These are phyloP conservation scores for Nasonovia ribisnigri DNA, from an alignment of 2,888 invertebrate species.

Conservation along the genomic window DNA sequence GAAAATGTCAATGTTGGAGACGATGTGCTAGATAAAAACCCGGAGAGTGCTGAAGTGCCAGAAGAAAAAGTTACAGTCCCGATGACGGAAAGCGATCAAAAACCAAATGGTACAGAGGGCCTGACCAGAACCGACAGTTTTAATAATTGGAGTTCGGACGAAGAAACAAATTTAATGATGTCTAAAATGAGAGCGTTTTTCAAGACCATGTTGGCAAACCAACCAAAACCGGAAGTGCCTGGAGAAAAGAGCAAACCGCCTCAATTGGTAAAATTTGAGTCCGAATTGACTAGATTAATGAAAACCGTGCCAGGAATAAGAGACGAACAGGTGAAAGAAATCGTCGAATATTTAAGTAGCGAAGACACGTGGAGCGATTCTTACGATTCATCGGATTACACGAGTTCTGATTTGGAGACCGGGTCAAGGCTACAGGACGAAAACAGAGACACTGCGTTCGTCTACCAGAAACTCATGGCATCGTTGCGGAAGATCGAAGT, in stretches of 20 bases:
- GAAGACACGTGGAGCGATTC: constrained; percentile 96
- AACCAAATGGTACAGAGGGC: constrained; percentile 69
- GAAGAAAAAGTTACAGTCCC: constrained; percentile 25
- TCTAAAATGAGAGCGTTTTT: constrained; percentile 93
- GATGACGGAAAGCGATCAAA: not conserved
- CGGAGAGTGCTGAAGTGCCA: constrained; percentile 43
- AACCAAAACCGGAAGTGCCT: constrained; percentile 70
- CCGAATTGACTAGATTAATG: constrained; percentile 89
- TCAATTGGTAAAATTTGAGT: constrained; percentile 89
- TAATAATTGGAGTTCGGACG: constrained; percentile 94
- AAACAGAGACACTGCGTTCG: constrained; percentile 83
- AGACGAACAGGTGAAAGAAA: constrained; percentile 90
- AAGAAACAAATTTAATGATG: constrained; percentile 95
- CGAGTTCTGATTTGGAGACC: constrained; percentile 87
- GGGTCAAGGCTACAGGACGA: constrained; percentile 70
- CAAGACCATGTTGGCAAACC: constrained; percentile 86
- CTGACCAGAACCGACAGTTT: constrained; percentile 89
- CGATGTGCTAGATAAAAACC: constrained; percentile 74
- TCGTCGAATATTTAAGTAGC: constrained; percentile 91
- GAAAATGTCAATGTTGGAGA: constrained; percentile 71
- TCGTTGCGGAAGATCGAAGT: constrained; percentile 83
- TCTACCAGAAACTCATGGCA: constrained; percentile 88
- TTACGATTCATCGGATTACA: constrained; percentile 92
- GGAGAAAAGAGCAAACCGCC: constrained; percentile 80
- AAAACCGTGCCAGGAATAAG: constrained; percentile 92